phyloP scores from a whole-genome alignment of 2,888 invertebrate genomes.

The Athrips mouffetella region DNA sequence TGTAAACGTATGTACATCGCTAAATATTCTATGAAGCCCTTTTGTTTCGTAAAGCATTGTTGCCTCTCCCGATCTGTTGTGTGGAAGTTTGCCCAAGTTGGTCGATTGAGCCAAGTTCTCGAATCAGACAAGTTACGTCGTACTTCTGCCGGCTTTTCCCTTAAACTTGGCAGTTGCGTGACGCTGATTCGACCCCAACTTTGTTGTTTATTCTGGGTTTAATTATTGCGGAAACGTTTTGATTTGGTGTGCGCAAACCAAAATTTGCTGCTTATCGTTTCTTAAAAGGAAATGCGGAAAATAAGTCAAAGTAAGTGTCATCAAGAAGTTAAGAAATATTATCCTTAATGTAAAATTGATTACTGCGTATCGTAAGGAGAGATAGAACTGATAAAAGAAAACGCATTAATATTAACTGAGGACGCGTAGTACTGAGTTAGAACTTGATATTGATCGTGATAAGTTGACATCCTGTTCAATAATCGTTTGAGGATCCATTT shows the following conservation, averaged over 20 bases:
- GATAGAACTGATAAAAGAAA: slow-evolving; percentile 12
- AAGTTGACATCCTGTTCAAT: background rate
- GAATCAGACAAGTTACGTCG: slow-evolving; percentile 67
- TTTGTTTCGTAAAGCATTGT: slow-evolving; percentile 65
- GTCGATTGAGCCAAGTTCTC: slow-evolving; percentile 61
- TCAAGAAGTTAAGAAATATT: slow-evolving; percentile 2
- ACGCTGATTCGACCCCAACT: slow-evolving; percentile 59
- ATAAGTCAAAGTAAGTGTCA: slow-evolving; percentile 1
- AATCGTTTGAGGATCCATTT: slow-evolving; percentile 2
- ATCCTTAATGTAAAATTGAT: slow-evolving; percentile 15
- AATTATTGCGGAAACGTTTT: slow-evolving; percentile 37
- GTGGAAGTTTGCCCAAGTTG: slow-evolving; percentile 55
- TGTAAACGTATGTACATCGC: too few relatives aligned
- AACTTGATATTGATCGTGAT: background rate
- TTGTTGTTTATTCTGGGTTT: slow-evolving; percentile 60
- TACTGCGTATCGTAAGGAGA: background rate
- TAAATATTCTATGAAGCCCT: slow-evolving; percentile 53
- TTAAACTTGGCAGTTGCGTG: slow-evolving; percentile 52
- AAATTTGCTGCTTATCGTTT: too few relatives aligned
- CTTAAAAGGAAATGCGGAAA: too few relatives aligned
- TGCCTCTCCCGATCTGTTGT: slow-evolving; percentile 54
- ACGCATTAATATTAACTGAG: slow-evolving; percentile 5
- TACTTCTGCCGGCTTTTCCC: slow-evolving; percentile 60
- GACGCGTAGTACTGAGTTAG: background rate
- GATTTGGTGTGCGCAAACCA: background rate